phyloP scores from a whole-genome alignment of 2,888 invertebrate species.

The Pharmacophagus antenor region DNA sequence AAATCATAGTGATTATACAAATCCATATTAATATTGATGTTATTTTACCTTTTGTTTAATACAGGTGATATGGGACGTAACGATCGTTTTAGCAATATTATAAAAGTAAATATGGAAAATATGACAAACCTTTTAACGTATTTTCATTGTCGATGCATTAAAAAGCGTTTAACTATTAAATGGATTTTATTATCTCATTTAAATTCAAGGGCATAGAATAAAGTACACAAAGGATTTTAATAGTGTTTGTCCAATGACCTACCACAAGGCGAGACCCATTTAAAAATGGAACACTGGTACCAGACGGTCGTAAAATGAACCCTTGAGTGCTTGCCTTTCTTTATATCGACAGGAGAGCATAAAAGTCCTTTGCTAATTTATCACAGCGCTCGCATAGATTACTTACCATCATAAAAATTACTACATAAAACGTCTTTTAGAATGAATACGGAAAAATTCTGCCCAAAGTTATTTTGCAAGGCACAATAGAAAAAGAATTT shows the following conservation, averaged over 20 bases:
- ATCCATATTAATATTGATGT: no score
- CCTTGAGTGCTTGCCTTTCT: conserved; percentile 42
- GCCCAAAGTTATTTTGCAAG: neutral
- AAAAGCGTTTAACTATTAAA: conserved; percentile 25
- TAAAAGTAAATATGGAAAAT: no score
- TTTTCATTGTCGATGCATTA: neutral
- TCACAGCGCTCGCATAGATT: neutral
- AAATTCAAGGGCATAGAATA: conserved; percentile 27
- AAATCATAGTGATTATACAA: no score
- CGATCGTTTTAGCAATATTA: no score
- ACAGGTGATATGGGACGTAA: no score
- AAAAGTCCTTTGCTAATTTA: conserved; percentile 20
- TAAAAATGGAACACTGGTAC: conserved; percentile 71
- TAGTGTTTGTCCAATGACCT: conserved; percentile 63
- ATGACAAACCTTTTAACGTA: no score
- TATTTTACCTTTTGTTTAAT: no score
- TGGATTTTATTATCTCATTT: conserved; percentile 28
- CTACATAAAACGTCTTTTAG: neutral
- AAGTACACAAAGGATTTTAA: conserved; percentile 30
- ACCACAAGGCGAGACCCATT: conserved; percentile 70
- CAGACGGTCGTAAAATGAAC: conserved; percentile 72
- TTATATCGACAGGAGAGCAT: conserved; percentile 30
- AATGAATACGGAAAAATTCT: neutral
- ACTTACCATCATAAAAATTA: neutral
- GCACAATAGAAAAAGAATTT: neutral